Conservation (phyloP, 2,888 invertebrate species). For the Stenotaenia linearis region DNA sequence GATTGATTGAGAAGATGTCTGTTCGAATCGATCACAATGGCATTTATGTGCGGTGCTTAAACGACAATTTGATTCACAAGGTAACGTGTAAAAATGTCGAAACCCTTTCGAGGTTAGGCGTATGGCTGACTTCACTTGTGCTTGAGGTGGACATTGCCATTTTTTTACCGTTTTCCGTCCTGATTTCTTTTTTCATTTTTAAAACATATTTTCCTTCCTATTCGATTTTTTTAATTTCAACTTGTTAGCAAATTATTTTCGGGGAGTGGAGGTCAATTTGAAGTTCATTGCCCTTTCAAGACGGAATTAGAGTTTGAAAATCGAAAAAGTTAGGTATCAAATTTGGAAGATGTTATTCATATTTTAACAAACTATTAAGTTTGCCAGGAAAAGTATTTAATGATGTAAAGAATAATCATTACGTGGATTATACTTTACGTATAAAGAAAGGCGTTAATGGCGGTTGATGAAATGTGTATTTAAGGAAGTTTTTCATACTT, state of each 20-base stretch:
- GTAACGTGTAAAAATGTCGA: conserved; percentile 11
- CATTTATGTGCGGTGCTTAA: background rate
- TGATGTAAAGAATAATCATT: background rate
- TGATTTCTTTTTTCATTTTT: background rate
- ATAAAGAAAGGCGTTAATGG: background rate
- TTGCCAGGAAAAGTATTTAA: too few species aligned
- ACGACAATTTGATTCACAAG: background rate
- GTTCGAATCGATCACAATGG: background rate
- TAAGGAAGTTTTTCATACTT: background rate
- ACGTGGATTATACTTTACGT: background rate
- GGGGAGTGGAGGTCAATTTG: background rate
- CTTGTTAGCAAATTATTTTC: background rate
- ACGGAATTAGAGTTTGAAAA: background rate
- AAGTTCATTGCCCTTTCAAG: background rate
- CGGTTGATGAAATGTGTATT: background rate
- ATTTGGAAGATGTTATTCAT: too few species aligned
- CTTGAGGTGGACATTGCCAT: conserved; percentile 24
- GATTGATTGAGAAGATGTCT: background rate
- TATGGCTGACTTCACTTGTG: conserved; percentile 21
- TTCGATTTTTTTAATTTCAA: background rate
- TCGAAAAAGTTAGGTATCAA: background rate
- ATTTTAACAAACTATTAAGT: too few species aligned
- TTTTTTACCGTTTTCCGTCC: conserved; percentile 17
- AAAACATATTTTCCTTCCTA: background rate
- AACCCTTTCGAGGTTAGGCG: conserved; percentile 26